Evolutionary conservation across 2,888 invertebrate species (phyloP).

Genomic region (Apodemia zela): DNA sequence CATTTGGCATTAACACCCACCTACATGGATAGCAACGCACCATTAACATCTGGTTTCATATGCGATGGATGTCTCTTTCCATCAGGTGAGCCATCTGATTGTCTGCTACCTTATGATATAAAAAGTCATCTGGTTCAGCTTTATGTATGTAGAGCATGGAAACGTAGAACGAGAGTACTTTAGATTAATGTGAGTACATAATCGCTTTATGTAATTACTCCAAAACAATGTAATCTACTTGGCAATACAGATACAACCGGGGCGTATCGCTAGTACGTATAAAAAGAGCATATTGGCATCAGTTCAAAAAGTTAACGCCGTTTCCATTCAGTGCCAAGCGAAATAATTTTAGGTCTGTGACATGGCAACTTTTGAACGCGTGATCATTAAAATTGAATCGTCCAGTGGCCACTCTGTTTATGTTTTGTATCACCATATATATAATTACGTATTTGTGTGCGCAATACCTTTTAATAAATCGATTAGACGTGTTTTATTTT

Average conservation of each 20-base stretch:
- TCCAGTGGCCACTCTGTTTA: neutral
- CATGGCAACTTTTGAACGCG: slow-evolving; percentile 48
- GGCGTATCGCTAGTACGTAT: slow-evolving; percentile 18
- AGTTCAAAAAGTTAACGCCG: slow-evolving; percentile 67
- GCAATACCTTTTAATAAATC: neutral
- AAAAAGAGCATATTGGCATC: slow-evolving; percentile 47
- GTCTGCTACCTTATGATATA: too few relatives aligned
- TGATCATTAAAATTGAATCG: slow-evolving; percentile 40
- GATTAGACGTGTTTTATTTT: neutral
- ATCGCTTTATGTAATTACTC: neutral
- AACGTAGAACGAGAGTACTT: neutral
- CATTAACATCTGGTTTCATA: too few relatives aligned
- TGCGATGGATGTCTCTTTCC: too few relatives aligned
- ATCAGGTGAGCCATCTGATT: too few relatives aligned
- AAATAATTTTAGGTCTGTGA: slow-evolving; percentile 69
- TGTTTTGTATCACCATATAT: slow-evolving; percentile 7
- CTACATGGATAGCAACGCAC: too few relatives aligned
- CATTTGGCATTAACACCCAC: too few relatives aligned
- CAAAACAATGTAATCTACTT: neutral
- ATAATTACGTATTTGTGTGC: slow-evolving; percentile 1
- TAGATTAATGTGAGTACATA: neutral
- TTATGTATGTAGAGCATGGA: too few relatives aligned
- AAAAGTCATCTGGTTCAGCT: too few relatives aligned
- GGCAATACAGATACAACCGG: slow-evolving; percentile 11
- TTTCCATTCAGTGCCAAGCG: slow-evolving; percentile 67